Evolutionary conservation across 1,140 invertebrate species (phyloP).

Genomic region (Heliconius himera): DNA sequence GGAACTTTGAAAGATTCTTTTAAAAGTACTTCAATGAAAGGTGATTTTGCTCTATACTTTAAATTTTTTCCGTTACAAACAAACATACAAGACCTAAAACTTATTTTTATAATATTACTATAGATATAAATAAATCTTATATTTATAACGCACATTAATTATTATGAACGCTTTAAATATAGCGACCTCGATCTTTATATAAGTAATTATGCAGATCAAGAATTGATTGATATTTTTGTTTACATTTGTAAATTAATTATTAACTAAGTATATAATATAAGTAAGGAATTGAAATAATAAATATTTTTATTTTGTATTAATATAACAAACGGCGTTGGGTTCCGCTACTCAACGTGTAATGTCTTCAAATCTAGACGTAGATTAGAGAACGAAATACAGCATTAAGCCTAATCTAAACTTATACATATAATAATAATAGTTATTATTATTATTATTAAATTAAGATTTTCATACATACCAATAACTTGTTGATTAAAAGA

Average conservation of each 20-base stretch:
- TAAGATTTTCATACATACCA: too few relatives aligned
- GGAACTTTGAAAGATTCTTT: too few relatives aligned
- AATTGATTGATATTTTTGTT: constrained; percentile 14
- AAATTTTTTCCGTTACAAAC: not conserved
- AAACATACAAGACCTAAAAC: not conserved
- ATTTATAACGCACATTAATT: constrained; percentile 6
- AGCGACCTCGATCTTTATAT: constrained; percentile 3
- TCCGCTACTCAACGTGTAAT: not conserved
- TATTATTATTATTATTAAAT: too few relatives aligned
- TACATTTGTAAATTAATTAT: not conserved
- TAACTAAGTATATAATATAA: constrained; percentile 21
- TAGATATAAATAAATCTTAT: not conserved
- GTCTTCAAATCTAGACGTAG: not conserved
- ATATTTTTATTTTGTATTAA: not conserved
- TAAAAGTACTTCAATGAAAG: too few relatives aligned
- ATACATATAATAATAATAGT: too few relatives aligned
- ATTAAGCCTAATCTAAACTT: too few relatives aligned
- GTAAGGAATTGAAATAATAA: constrained; percentile 27
- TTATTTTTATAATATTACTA: not conserved
- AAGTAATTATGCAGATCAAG: constrained; percentile 5
- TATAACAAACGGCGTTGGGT: not conserved
- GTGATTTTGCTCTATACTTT: not conserved
- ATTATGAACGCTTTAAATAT: not conserved
- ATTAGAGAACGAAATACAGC: not conserved
- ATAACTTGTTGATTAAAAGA: too few relatives aligned